These are phyloP conservation scores for Drosophila tani DNA, from an alignment of 1,140 invertebrate species.

Conservation along the genomic window DNA sequence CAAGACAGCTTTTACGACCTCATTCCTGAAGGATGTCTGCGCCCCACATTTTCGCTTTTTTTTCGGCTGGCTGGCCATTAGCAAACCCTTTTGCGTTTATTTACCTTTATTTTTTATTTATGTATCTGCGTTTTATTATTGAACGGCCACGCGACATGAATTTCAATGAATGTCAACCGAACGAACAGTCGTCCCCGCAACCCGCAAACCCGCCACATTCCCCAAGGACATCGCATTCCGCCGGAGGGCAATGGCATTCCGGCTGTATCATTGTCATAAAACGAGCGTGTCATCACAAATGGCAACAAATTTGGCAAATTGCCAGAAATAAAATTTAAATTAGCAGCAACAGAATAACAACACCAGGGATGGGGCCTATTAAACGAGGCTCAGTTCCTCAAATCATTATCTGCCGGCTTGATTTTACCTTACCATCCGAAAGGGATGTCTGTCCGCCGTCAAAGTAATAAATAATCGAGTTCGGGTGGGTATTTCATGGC, in stretches of 20 bases:
- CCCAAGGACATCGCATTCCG: conserved; percentile 1
- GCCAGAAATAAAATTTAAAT: conserved; percentile 83
- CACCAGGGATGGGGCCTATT: conserved; percentile 48
- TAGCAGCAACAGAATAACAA: conserved; percentile 50
- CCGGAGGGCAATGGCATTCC: conserved; percentile 34
- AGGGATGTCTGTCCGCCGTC: conserved; percentile 35
- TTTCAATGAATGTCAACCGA: conserved; percentile 79
- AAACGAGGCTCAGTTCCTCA: conserved; percentile 41
- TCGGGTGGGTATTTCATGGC: conserved; percentile 34
- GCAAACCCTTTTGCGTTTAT: conserved; percentile 82
- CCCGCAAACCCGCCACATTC: neutral
- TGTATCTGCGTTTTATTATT: conserved; percentile 82
- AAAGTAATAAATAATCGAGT: conserved; percentile 48
- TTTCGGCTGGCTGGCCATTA: conserved; percentile 55
- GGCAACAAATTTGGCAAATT: conserved; percentile 82
- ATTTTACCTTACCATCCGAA: conserved; percentile 38
- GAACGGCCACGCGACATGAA: conserved; percentile 79
- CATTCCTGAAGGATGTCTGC: neutral
- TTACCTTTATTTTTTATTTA: conserved; percentile 84
- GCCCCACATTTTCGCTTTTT: neutral
- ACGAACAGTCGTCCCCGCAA: conserved; percentile 2
- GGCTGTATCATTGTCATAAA: conserved; percentile 75
- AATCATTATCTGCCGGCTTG: conserved; percentile 45
- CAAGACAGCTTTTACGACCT: conserved; percentile 60
- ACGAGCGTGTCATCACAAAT: conserved; percentile 80